Percentiles rank a stretch among this genome's conserved stretches.
phyloP scores from a whole-genome alignment of 2,888 invertebrate genomes.

The Coenonympha arcania region DNA sequence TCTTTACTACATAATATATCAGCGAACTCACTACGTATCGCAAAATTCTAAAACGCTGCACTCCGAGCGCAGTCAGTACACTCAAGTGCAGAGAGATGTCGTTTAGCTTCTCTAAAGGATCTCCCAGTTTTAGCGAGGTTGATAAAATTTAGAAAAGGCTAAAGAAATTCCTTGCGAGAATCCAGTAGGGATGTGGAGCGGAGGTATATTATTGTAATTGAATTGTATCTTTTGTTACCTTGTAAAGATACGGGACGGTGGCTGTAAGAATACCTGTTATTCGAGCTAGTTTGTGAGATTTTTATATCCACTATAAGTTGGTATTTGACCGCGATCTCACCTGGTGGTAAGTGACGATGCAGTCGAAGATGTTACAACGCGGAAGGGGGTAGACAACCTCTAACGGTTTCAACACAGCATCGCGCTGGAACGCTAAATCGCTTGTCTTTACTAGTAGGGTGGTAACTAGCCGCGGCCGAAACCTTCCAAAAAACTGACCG shows the following conservation, averaged over 20 bases:
- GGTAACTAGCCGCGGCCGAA: too few relatives aligned
- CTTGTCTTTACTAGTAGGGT: too few relatives aligned
- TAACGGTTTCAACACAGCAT: too few relatives aligned
- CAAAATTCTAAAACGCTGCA: conserved; percentile 22
- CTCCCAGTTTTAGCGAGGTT: conserved; percentile 14
- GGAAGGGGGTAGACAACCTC: too few relatives aligned
- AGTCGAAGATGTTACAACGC: too few relatives aligned
- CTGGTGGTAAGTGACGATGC: too few relatives aligned
- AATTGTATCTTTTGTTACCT: conserved; percentile 2
- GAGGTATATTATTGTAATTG: conserved; percentile 14
- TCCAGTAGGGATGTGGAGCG: background rate
- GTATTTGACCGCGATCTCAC: too few relatives aligned
- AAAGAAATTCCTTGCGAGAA: conserved; percentile 1
- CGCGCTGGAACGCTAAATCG: too few relatives aligned
- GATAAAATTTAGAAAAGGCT: conserved; percentile 12
- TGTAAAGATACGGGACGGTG: background rate
- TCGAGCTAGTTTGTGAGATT: background rate
- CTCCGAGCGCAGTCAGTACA: conserved; percentile 12
- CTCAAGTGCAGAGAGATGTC: conserved; percentile 20
- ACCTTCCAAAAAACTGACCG: too few relatives aligned
- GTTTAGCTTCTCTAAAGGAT: conserved; percentile 15
- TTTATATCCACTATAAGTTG: too few relatives aligned
- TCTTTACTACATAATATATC: conserved; percentile 19
- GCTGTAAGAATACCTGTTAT: background rate
- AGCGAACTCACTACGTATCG: conserved; percentile 19